Evolutionary conservation across 2,888 invertebrate genomes (phyloP), one percentile per base, ranked within the genome.

Genomic region (Drosophila macrospina): DNA sequence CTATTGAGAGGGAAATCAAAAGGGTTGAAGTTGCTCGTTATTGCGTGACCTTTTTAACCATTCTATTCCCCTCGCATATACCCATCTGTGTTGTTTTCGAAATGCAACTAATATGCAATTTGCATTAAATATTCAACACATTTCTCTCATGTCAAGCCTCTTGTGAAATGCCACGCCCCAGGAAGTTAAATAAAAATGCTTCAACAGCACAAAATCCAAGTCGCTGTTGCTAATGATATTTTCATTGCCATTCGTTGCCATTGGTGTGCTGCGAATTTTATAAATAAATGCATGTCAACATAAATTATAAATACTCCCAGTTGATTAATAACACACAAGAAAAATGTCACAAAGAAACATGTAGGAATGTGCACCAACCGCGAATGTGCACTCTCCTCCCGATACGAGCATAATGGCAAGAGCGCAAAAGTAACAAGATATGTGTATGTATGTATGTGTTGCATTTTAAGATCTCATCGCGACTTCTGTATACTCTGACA

Each of bases 271-370:
- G 57, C 67, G 70, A 68, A 69, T 78, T 87, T 69, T 75, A 66
- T 69, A 82, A 76, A 82, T 83, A 86, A 86, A 77, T 88, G 80
- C 83, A 83, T 76, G 84, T 84, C 85, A 80, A 86, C 89, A 86
- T 85, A 80, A 86, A 85, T 86, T 88, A 78, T 82, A 77, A 80
- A 88, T 78, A 67, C 69, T 69, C 85, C 69, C 84, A 66, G 74
- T 85, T 85, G 89, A 85, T 85, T 85, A 85, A 85, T 88, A 85
- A 88, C 84, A 78, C 74, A 74, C 67, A 75, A 69, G 73, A 57
- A 63, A 83, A 78, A 83, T 80, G 84, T 83, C 80, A 88, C 75
- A 72, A 86, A 83, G 86, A 83, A 87, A 74, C 73, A 88, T 74
- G 62, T 42, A 48, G 56, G 51, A 77, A 69, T 74, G 69, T 52